Evolutionary conservation across 2,888 invertebrate species (phyloP), one percentile per base, ranked within the genome.

Genomic region (Watsonalla binaria): DNA sequence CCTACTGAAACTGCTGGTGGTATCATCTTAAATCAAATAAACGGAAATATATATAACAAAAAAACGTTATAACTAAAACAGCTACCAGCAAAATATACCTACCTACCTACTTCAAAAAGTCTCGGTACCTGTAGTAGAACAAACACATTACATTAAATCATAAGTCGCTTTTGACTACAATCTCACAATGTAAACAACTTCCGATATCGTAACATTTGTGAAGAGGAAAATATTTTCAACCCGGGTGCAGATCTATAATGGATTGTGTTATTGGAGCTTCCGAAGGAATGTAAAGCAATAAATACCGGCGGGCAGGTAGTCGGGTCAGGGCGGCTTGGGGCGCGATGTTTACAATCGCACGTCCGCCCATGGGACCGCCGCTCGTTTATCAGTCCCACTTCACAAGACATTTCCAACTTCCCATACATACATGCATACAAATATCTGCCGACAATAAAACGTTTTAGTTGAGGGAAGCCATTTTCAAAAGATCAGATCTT

Each of bases 211-310:
- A 57, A 59, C 58, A 65, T 61, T 62, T 58, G 51, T 51, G 14
- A 54, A 60, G 59, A 65, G 64, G 58, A 73, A 74, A 75, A 76
- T 76, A 74, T 78, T 74, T 78, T 74, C 68, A 65, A 69, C 63
- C 66, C 60, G 61, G 33, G 11, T 6, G 6, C n/a, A 63, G 57
- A 71, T 64, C 69, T 69, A 72, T 78, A 79, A 78, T 75, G 72
- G 74, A 68, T 67, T 65, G 69, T 68, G 66, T 72, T 76, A 75
- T 74, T 74, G 71, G 68, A 68, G 65, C 61, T 67, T 74, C 66
- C 67, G 70, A 65, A 66, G 72, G 71, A 77, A 74, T 74, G 64
- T 70, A 67, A 71, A 60, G 66, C 61, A 64, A 73, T 74, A 73
- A 73, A 75, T 71, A 68, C 61, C 61, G 66, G 63, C 60, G 65